Base-by-base conservation (phyloP, 2,888 invertebrate genomes). In the Unio delphinus region DNA sequence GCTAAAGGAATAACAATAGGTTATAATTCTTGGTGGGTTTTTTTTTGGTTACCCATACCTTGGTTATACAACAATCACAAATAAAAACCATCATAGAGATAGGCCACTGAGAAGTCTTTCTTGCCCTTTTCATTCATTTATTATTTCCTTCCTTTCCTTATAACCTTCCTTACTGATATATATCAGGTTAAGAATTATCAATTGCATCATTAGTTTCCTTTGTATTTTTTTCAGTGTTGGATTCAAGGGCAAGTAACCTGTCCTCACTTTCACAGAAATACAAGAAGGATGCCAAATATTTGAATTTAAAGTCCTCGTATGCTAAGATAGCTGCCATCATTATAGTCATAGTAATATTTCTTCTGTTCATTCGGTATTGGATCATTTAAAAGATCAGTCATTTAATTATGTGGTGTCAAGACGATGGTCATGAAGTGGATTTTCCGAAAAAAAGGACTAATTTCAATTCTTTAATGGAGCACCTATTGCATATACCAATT, bases 181-280 rank as follows among this genome's bases (percentile, higher is more conserved):
- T 34, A 34, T 45, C 18, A 59, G 11, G 26, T 3, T 23, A 11
- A 11, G 11, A 26, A 59, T 59, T 59, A 4, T 26, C 3, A 26
- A 15, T 59, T 15, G 15, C 4, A 23, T 59, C 59, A 26, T 23
- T 17, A 56, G 23, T 68, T 55, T 74, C 72, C 11, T 65, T 66
- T 73, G 18, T 74, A 78, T 80, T 79, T 84, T 70, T 93, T 94
- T 69, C 92, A 95, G 99, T 98, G 90, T 91, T 99, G 89, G 99
- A 99, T 91, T 95, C 95, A 64, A 99, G 99, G 91, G 98, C 99
- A 28, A 97, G 97, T 90, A 97, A 97, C 90, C 92, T 99, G 56
- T 97, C 98, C 4, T 95, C 97, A 92, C 92, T 98, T 91, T 97
- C 98, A 23, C 96, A 97, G 89, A 99, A 99, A 90, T 99, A 99